Percentiles rank a stretch among this genome's conserved stretches.
These are phyloP conservation scores for Eospalax fontanierii DNA, from an alignment of 2,797 vertebrate species.

Conservation along the genomic window DNA sequence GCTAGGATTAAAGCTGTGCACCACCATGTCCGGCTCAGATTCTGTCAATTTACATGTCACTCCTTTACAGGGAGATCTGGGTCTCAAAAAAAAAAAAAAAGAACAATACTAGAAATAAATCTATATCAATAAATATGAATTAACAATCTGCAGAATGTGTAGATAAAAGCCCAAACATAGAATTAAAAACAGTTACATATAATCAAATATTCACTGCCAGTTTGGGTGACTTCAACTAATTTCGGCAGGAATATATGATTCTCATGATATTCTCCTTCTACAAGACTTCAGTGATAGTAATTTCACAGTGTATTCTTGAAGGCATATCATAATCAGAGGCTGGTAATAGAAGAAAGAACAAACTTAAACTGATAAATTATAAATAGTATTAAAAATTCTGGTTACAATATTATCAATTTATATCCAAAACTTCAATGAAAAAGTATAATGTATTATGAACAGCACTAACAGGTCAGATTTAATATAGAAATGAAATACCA, in stretches of 20 bases:
- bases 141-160: neutral
- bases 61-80: too few species aligned
- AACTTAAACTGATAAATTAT: neutral
- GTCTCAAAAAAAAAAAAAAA: neutral
- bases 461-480: neutral
- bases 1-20: too few species aligned
- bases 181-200: neutral
- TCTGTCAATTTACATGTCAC: too few species aligned
- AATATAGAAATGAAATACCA: neutral
- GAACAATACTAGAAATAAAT: neutral
- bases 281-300: neutral
- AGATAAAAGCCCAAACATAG: neutral
- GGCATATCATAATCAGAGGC: neutral
- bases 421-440: neutral
- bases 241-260: neutral
- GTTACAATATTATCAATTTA: constrained; percentile 24
- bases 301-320: neutral
- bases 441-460: neutral
- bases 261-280: neutral
- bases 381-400: neutral
- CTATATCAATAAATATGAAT: neutral
- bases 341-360: neutral
- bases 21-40: too few species aligned
- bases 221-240: neutral
- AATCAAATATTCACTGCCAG: neutral